phyloP scores from a whole-genome alignment of 2,888 invertebrate species.

The Troides oblongomaculatus region DNA sequence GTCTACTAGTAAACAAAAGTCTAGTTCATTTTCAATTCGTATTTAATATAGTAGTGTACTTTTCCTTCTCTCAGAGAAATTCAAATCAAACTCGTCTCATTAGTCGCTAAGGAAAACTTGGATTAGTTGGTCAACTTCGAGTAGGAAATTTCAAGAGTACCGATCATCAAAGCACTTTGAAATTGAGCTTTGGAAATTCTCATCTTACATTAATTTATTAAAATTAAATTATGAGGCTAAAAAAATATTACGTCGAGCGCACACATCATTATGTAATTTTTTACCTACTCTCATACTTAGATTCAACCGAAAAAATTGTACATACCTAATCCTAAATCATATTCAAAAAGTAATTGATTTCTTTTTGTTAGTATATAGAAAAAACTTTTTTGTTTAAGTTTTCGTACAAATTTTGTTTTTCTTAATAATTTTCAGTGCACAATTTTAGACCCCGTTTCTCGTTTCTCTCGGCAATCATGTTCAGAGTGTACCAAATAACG shows the following conservation, averaged over 20 bases:
- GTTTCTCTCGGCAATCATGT: conserved; percentile 21
- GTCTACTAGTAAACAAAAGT: conserved; percentile 20
- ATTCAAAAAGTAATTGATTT: background rate
- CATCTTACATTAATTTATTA: conserved; percentile 11
- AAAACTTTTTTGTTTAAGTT: background rate
- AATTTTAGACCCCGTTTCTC: conserved; percentile 11
- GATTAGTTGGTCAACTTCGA: conserved; percentile 76
- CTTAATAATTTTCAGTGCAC: conserved; percentile 11
- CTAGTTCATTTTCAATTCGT: conserved; percentile 25
- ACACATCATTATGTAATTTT: too few relatives aligned
- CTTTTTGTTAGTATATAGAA: background rate
- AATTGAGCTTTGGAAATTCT: conserved; percentile 23
- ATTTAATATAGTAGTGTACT: conserved; percentile 26
- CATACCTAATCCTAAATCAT: background rate
- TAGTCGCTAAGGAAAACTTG: conserved; percentile 77
- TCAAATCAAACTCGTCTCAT: conserved; percentile 78
- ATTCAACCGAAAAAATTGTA: background rate
- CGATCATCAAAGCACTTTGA: conserved; percentile 28
- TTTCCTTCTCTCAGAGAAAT: conserved; percentile 40
- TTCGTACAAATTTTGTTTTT: background rate
- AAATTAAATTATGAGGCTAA: conserved; percentile 9
- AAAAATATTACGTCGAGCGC: background rate
- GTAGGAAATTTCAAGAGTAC: conserved; percentile 44
- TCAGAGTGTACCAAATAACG: conserved; percentile 37
- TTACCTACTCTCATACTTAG: too few relatives aligned